Evolutionary conservation across 2,113 vertebrate species (phyloP).

Genomic region (Condylura cristata): DNA sequence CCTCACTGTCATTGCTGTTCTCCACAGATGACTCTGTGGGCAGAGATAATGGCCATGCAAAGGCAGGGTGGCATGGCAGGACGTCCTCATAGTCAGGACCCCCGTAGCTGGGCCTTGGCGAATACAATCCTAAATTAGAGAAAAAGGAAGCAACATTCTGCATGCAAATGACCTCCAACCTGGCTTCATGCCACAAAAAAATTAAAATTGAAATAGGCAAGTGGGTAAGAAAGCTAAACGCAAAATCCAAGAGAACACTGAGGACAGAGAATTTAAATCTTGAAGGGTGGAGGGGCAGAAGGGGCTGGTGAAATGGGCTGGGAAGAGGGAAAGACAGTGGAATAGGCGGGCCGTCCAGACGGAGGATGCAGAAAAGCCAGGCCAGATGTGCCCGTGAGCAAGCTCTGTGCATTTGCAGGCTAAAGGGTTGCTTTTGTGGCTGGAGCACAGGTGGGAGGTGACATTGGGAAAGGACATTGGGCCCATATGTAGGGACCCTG

Average conservation of each 20-base stretch:
- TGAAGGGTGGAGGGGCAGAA: too few species aligned
- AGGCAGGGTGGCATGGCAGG: not conserved
- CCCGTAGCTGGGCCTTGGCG: not conserved
- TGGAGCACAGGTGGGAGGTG: not conserved
- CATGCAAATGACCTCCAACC: not conserved
- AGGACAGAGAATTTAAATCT: not conserved
- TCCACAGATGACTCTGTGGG: not conserved
- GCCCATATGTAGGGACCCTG: not conserved
- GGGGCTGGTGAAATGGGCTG: not conserved
- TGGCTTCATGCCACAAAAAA: not conserved
- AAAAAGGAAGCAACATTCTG: not conserved
- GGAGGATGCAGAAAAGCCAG: not conserved
- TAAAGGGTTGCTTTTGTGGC: not conserved
- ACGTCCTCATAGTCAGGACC: not conserved
- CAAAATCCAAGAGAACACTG: not conserved
- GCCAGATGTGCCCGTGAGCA: not conserved
- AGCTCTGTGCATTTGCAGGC: not conserved
- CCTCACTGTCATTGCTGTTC: not conserved
- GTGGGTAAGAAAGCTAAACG: not conserved
- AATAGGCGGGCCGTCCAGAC: rapidly evolving
- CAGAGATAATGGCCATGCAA: not conserved
- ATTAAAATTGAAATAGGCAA: not conserved
- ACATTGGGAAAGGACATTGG: not conserved
- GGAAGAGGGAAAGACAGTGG: not conserved
- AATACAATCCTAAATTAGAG: constrained; percentile 30